Base-by-base conservation (phyloP, 2,797 vertebrate genomes). In the Enoplosus armatus region DNA sequence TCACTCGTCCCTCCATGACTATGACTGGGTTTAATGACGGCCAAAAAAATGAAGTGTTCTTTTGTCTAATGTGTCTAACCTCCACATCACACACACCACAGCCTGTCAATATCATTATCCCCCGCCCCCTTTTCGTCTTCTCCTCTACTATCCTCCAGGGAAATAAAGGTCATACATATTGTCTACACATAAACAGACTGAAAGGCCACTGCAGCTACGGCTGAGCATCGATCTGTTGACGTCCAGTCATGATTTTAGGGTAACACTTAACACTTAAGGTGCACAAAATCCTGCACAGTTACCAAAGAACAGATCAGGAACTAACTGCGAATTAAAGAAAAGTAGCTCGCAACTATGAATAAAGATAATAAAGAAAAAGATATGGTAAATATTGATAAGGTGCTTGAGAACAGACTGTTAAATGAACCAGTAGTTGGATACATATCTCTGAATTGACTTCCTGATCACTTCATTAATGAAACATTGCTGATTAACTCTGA, bases 141-240 rank as follows among this genome's bases (percentile, higher is more conserved):
- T 72, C 43, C 53, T 59, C 33, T 39, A 3, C 29, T 37, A 20
- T 27, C 31, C 55, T 29, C 71, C 2, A 10, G 77, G 67, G 60
- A 65, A 71, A 56, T 65, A 60, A 59, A 77, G 72, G 58, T 72
- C 79, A 59, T 65, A 80, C 39, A 27, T 68, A 16, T 69, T n/a
- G 3, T 72, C 27, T 10, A 14, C 12, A 66, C 77, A 63, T 45
- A 70, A 67, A 62, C 62, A 72, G 39, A 27, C 7, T 3, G 31
- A 47, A 37, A 55, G 11, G 45, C 31, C 37, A 5, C 27, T 2
- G 31, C 45, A 51, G 66, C 45, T 18, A 12, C 43, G 41, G 26
- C 2, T 27, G 15, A 47, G 24, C 37, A n/a, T 78, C 12, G 20
- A 26, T 53, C 22, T 62, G 1, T 33, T 59, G 24, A 47, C 45